These are phyloP conservation scores for Nesogale talazaci DNA, from an alignment of 2,113 vertebrate species.

Conservation along the genomic window DNA sequence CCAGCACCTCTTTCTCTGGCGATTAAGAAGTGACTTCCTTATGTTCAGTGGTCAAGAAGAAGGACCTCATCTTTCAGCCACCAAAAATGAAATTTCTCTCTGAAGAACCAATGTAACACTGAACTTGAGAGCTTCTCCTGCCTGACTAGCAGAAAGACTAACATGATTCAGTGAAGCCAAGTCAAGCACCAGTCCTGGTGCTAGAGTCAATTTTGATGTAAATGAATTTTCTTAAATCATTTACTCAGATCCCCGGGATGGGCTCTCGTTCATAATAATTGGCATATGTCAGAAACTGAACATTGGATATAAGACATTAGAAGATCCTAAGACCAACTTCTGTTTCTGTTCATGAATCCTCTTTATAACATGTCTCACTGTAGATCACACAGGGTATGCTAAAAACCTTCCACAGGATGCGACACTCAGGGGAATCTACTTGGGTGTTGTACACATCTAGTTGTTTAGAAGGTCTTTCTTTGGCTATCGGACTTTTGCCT, in stretches of 20 bases:
- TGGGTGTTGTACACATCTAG: neutral
- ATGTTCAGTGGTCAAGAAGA: neutral
- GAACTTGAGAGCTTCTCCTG: neutral
- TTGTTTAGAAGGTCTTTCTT: conserved; percentile 65
- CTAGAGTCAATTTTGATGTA: neutral
- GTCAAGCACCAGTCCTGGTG: neutral
- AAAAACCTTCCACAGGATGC: conserved; percentile 19
- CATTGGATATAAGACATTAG: neutral
- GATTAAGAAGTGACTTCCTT: conserved; percentile 23
- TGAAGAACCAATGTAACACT: too few species aligned
- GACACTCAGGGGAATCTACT: neutral
- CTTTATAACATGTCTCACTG: neutral
- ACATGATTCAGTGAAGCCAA: neutral
- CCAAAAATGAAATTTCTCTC: neutral
- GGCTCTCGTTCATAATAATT: neutral
- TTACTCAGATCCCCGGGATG: neutral
- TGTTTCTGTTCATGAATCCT: neutral
- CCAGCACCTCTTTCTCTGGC: neutral
- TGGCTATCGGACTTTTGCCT: conserved; percentile 62
- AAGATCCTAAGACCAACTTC: neutral
- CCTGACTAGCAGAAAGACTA: neutral
- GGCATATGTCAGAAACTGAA: neutral
- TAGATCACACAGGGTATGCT: neutral
- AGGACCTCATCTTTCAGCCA: neutral
- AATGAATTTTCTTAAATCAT: conserved; percentile 41